phyloP scores from a whole-genome alignment of 2,113 vertebrate genomes.

The Amia ocellicauda region DNA sequence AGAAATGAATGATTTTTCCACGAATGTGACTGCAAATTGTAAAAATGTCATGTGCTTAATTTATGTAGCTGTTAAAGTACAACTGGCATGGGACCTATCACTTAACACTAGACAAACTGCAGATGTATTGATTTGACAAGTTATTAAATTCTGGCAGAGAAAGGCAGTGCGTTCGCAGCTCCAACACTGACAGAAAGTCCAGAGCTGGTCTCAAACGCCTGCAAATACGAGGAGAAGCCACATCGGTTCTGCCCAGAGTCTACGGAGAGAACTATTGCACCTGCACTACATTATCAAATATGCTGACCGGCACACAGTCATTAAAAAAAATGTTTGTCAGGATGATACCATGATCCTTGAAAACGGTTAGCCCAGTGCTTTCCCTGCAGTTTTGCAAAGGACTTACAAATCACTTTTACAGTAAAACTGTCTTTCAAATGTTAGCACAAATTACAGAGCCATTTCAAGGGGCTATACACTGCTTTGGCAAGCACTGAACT shows the following conservation, averaged over 20 bases:
- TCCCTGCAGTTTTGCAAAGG: neutral
- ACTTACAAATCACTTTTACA: neutral
- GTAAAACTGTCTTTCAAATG: too few relatives aligned
- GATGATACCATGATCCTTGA: too few relatives aligned
- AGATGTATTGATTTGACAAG: slow-evolving; percentile 54
- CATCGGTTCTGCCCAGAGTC: neutral
- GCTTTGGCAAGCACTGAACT: too few relatives aligned
- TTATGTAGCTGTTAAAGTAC: slow-evolving; percentile 46
- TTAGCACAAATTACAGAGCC: too few relatives aligned
- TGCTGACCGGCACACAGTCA: slow-evolving; percentile 30
- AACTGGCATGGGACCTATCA: slow-evolving; percentile 51
- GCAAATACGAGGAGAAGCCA: too few relatives aligned
- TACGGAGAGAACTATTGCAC: slow-evolving; percentile 5
- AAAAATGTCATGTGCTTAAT: slow-evolving; percentile 55
- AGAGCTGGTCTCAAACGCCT: neutral
- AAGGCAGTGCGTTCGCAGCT: slow-evolving; percentile 35
- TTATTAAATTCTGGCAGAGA: slow-evolving; percentile 50
- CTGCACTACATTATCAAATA: slow-evolving; percentile 31
- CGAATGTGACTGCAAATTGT: slow-evolving; percentile 16
- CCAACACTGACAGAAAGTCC: slow-evolving; percentile 43
- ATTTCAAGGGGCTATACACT: too few relatives aligned
- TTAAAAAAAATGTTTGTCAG: slow-evolving; percentile 18
- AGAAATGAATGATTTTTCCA: slow-evolving; percentile 21
- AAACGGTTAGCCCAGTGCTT: too few relatives aligned
- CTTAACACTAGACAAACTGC: slow-evolving; percentile 28